Conservation (phyloP, 2,888 invertebrate species). For the Amiota communis region DNA sequence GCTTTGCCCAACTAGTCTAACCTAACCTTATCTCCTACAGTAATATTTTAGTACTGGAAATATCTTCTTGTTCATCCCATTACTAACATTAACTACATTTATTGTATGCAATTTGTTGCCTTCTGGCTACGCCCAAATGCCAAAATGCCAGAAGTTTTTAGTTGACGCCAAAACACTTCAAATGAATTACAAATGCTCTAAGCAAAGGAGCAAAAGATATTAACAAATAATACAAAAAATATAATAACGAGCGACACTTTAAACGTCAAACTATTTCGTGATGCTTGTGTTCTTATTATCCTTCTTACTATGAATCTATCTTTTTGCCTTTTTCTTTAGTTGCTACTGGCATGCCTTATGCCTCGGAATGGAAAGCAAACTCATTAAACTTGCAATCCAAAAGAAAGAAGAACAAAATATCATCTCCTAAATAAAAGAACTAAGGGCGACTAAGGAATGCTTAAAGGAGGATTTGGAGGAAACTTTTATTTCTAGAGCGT, state of each 20-base stretch:
- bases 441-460: background rate
- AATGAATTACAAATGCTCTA: constrained; percentile 27
- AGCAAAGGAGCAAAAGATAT: constrained; percentile 14
- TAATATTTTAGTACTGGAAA: too few relatives aligned
- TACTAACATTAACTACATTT: too few relatives aligned
- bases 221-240: background rate
- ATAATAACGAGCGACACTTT: constrained; percentile 14
- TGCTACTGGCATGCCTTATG: background rate
- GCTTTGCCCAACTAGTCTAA: too few relatives aligned
- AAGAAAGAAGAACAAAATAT: background rate
- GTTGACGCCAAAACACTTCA: background rate
- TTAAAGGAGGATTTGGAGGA: background rate
- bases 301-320: background rate
- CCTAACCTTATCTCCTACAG: too few relatives aligned
- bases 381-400: constrained; percentile 27
- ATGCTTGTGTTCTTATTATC: background rate
- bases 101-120: too few relatives aligned
- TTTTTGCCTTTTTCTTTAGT: background rate
- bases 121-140: constrained; percentile 3
- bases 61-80: too few relatives aligned
- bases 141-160: constrained; percentile 11
- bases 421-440: background rate
- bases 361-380: constrained; percentile 17
- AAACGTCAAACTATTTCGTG: background rate
- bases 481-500: background rate